A percentile compares a stretch with the other conserved stretches of the same genome.
Conservation (phyloP, 2,113 vertebrate species). For the Meriones unguiculatus region DNA sequence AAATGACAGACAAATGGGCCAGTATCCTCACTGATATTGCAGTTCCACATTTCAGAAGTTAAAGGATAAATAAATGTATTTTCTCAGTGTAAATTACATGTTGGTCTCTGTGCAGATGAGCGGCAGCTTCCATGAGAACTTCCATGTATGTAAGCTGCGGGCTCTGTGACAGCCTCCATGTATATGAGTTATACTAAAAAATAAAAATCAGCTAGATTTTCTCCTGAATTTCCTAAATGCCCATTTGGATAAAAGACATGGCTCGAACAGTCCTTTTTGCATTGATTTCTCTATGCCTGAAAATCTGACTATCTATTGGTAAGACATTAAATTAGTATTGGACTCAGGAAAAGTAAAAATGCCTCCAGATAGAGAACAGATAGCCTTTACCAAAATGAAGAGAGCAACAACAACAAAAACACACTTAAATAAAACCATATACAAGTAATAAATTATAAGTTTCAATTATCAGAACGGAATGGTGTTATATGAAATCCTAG, state of each 20-base stretch:
- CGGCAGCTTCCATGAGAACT: neutral
- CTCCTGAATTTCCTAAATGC: conserved; percentile 68
- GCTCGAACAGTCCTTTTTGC: neutral
- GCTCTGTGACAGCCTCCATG: neutral
- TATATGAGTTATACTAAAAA: neutral
- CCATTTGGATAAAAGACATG: conserved; percentile 68
- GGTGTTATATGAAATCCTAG: neutral
- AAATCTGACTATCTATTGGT: conserved; percentile 65
- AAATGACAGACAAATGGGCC: neutral
- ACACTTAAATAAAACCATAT: too few species aligned
- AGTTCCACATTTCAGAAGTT: neutral
- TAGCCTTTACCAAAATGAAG: neutral
- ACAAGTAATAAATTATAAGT: neutral
- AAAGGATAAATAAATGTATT: neutral
- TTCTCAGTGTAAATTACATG: neutral
- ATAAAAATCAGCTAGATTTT: conserved; percentile 66
- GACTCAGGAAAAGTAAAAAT: neutral
- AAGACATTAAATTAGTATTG: neutral
- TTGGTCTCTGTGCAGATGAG: neutral
- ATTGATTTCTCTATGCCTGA: conserved; percentile 65
- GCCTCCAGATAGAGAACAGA: neutral
- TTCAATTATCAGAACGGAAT: neutral
- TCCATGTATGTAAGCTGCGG: neutral
- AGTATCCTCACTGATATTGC: neutral
- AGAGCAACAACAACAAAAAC: too few species aligned